These are phyloP conservation scores for Erpobdella octoculata DNA, from an alignment of 2,888 invertebrate genomes.

Conservation along the genomic window DNA sequence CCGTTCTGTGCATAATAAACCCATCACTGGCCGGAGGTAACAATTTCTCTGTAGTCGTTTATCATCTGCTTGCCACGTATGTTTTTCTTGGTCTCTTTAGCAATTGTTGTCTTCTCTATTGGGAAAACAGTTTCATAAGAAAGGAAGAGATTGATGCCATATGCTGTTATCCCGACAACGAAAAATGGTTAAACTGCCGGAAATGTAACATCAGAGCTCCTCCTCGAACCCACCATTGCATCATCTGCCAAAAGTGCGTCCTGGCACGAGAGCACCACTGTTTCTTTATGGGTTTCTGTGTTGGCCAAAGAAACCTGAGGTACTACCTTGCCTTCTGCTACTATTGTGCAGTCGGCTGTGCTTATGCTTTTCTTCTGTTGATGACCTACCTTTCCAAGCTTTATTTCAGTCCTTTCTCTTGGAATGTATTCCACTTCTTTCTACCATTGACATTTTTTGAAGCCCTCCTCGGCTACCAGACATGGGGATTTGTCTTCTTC, in stretches of 20 bases:
- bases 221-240: slow-evolving; percentile 47
- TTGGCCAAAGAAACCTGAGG: slow-evolving; percentile 44
- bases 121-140: background rate
- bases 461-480: slow-evolving; percentile 19
- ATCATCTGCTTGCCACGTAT: background rate
- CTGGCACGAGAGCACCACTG: slow-evolving; percentile 47
- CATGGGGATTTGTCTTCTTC: slow-evolving; percentile 14
- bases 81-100: background rate
- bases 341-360: slow-evolving; percentile 17
- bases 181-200: slow-evolving; percentile 36
- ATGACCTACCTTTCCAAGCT: slow-evolving; percentile 1
- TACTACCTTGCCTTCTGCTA: slow-evolving; percentile 44
- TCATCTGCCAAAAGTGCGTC: slow-evolving; percentile 44
- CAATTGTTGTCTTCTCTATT: slow-evolving; percentile 5
- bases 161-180: background rate
- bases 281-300: slow-evolving; percentile 45
- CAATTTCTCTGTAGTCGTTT: background rate
- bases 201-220: slow-evolving; percentile 42
- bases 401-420: slow-evolving; percentile 12
- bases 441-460: slow-evolving; percentile 24
- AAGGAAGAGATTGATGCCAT: background rate
- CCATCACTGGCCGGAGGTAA: background rate
- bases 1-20: background rate
- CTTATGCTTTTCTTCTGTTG: slow-evolving; percentile 11
- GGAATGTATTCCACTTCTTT: slow-evolving; percentile 21